phyloP scores from a whole-genome alignment of 2,797 vertebrate species.

The Cyprinella venusta region DNA sequence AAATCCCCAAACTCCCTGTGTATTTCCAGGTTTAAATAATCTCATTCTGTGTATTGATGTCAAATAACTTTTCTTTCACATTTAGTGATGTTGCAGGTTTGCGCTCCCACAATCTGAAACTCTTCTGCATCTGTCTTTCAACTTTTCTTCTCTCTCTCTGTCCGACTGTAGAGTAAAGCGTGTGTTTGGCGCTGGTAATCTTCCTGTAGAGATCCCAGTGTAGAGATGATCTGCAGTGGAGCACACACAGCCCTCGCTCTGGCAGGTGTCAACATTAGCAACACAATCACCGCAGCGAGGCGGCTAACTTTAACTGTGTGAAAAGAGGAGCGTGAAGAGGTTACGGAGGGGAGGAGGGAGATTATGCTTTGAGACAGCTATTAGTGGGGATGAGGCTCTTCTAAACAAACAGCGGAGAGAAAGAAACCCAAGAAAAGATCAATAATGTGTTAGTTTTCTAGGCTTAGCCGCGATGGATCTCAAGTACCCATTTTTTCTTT shows the following conservation, averaged over 20 bases:
- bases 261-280: slow-evolving; percentile 86
- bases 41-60: background rate
- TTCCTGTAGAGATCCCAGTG: slow-evolving; percentile 83
- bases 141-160: no score
- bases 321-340: slow-evolving; percentile 75
- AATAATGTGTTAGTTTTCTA: slow-evolving; percentile 81
- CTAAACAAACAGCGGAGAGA: slow-evolving; percentile 79
- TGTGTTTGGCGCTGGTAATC: slow-evolving; percentile 88
- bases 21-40: background rate
- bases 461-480: slow-evolving; percentile 75
- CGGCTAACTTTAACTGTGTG: slow-evolving; percentile 78
- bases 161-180: slow-evolving; percentile 83
- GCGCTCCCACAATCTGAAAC: background rate
- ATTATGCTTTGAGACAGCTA: slow-evolving; percentile 83
- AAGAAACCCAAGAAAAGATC: slow-evolving; percentile 72
- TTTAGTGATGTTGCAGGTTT: background rate
- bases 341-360: slow-evolving; percentile 73
- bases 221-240: slow-evolving; percentile 73
- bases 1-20: background rate
- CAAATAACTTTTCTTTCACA: background rate
- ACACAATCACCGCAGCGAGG: slow-evolving; percentile 77
- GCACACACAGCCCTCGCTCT: slow-evolving; percentile 76
- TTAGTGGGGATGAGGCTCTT: slow-evolving; percentile 82
- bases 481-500: slow-evolving; percentile 74
- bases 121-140: background rate